A percentile compares a stretch with the other conserved stretches of the same genome.
These are phyloP conservation scores for Trachemys scripta DNA, from an alignment of 2,113 vertebrate genomes.

Conservation along the genomic window DNA sequence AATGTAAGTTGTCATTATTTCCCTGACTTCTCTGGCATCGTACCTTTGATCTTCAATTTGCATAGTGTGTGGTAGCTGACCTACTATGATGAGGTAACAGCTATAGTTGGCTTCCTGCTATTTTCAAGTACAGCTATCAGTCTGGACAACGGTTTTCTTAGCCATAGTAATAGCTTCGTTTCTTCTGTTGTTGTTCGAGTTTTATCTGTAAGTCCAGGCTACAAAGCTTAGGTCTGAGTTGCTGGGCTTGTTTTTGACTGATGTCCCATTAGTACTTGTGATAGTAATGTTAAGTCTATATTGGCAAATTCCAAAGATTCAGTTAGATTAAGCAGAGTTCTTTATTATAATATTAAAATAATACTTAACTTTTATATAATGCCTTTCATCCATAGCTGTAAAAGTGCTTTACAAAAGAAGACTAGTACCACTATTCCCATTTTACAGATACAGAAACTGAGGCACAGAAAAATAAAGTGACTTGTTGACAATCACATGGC, in stretches of 20 bases:
- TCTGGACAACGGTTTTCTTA: background rate
- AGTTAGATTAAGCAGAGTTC: background rate
- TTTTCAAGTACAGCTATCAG: background rate
- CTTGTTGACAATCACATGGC: background rate
- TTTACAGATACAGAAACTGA: background rate
- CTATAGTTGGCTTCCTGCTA: background rate
- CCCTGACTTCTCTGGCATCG: background rate
- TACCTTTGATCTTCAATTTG: conserved; percentile 44
- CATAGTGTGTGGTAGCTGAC: background rate
- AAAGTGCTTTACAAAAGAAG: background rate
- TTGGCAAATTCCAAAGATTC: background rate
- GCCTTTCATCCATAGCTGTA: background rate
- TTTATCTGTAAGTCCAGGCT: background rate
- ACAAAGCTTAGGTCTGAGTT: conserved; percentile 9
- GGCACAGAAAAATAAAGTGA: background rate
- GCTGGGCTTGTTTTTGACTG: background rate
- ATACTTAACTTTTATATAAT: background rate
- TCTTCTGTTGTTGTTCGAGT: background rate
- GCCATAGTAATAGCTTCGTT: background rate
- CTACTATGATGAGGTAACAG: background rate
- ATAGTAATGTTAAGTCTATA: background rate
- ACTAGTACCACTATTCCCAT: background rate
- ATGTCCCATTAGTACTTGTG: background rate
- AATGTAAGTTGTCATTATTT: conserved; percentile 5
- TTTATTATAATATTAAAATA: background rate